Base-by-base conservation (phyloP, 1,140 invertebrate species). In the Bombus balteatus region DNA sequence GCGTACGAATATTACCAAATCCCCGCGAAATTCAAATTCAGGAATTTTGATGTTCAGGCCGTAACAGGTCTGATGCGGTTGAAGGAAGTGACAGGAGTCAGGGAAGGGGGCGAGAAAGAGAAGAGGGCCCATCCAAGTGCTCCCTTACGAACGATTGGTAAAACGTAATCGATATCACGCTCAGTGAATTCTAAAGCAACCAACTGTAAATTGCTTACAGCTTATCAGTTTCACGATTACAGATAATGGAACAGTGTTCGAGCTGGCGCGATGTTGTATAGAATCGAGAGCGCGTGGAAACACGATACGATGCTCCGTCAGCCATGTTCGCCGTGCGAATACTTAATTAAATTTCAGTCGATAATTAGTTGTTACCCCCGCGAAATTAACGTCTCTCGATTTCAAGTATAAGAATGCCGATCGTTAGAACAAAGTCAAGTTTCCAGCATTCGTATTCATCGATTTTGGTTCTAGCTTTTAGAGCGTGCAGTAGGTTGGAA, bases 181-280 rank as follows among this genome's bases (percentile, higher is more conserved):
- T 77, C 25, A 65, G 28, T 82, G 72, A 76, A 72, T 76, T 76
- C 62, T 32, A 72, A 72, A 83, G 85, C 85, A 62, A 34, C 72
- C 73, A 39, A 83, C 80, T 72, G 85, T 65, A 86, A 86, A 83
- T 72, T 74, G 72, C 80, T 86, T 83, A 82, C 62, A 76, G 80
- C 72, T 83, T 83, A 85, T 85, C 84, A 85, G 84, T 81, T 70
- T 79, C 59, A 81, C 71, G 79, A 85, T 81, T 81, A 81, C 70
- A 70, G 78, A 85, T 85, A 85, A 85, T 85, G 59, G 59, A 43
- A 73, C 57, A 59, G 39, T 32, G 62, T 43, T 68, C n/a, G 34
- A 43, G 32, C 59, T 28, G 28, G 34, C 32, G 59, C 59, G 84
- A 85, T 81, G 74, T 74, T 81, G 79, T 81, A 59, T 22, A 32